Percentiles rank a stretch among this genome's conserved stretches.
These are phyloP conservation scores for Numenius phaeopus DNA, from an alignment of 2,797 vertebrate genomes.

Conservation along the genomic window DNA sequence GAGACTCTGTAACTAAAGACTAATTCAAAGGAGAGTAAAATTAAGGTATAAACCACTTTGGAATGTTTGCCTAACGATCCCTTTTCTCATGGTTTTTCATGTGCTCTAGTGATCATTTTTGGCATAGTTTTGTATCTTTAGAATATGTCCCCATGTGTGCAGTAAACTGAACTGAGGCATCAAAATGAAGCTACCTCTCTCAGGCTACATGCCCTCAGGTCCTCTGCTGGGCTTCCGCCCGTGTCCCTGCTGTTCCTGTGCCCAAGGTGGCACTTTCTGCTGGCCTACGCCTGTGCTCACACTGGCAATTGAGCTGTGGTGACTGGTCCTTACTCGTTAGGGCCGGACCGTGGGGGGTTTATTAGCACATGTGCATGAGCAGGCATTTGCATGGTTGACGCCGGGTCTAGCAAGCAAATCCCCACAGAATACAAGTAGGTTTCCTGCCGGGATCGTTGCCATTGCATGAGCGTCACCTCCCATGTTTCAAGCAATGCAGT, in stretches of 20 bases:
- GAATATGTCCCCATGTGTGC: background rate
- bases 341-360: background rate
- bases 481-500: background rate
- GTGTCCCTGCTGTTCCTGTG: background rate
- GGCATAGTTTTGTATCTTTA: background rate
- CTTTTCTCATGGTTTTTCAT: background rate
- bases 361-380: rapidly evolving
- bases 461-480: background rate
- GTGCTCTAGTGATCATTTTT: background rate
- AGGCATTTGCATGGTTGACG: background rate
- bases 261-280: background rate
- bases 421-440: rapidly evolving
- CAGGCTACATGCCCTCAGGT: rapidly evolving
- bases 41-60: background rate
- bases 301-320: background rate
- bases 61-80: background rate
- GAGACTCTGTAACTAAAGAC: background rate
- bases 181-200: background rate
- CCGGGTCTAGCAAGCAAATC: background rate
- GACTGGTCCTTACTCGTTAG: background rate
- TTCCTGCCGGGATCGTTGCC: background rate
- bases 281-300: background rate
- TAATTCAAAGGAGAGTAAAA: background rate
- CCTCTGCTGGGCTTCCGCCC: background rate
- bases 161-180: background rate